These are phyloP conservation scores for Eurystomus gularis DNA, from an alignment of 2,113 vertebrate species.

Conservation along the genomic window DNA sequence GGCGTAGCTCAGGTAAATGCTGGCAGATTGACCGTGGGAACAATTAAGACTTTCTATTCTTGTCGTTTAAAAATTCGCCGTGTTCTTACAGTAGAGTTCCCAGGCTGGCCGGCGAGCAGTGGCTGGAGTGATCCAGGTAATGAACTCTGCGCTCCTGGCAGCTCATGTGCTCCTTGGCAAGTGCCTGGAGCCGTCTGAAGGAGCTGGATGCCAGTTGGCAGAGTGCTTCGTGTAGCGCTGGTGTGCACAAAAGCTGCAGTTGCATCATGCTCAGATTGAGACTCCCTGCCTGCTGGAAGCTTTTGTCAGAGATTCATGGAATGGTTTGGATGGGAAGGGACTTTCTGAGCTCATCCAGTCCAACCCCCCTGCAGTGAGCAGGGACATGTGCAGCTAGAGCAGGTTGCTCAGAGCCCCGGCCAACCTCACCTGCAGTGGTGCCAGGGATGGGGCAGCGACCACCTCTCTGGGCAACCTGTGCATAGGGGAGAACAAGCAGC, in stretches of 20 bases:
- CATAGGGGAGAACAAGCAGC: neutral
- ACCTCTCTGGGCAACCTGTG: too few species aligned
- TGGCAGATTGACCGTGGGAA: neutral
- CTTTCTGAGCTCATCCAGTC: too few species aligned
- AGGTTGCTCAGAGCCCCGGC: too few species aligned
- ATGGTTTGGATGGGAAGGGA: too few species aligned
- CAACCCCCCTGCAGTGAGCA: too few species aligned
- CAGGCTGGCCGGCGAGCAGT: neutral
- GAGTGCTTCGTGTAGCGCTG: neutral
- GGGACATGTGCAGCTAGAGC: too few species aligned
- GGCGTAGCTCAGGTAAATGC: neutral
- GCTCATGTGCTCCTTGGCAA: neutral
- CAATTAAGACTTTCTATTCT: neutral
- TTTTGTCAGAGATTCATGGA: too few species aligned
- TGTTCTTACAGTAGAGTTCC: neutral
- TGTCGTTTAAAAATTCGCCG: neutral
- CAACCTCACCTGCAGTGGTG: too few species aligned
- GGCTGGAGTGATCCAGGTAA: neutral
- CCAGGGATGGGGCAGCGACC: too few species aligned
- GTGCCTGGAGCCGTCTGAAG: neutral
- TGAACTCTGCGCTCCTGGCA: neutral
- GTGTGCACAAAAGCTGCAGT: too few species aligned
- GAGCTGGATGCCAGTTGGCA: neutral
- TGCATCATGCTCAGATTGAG: too few species aligned
- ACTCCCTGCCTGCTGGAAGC: too few species aligned